Evolutionary conservation across 2,797 vertebrate genomes (phyloP), one percentile per base, ranked within the genome.

Genomic region (Sitta carolinensis): DNA sequence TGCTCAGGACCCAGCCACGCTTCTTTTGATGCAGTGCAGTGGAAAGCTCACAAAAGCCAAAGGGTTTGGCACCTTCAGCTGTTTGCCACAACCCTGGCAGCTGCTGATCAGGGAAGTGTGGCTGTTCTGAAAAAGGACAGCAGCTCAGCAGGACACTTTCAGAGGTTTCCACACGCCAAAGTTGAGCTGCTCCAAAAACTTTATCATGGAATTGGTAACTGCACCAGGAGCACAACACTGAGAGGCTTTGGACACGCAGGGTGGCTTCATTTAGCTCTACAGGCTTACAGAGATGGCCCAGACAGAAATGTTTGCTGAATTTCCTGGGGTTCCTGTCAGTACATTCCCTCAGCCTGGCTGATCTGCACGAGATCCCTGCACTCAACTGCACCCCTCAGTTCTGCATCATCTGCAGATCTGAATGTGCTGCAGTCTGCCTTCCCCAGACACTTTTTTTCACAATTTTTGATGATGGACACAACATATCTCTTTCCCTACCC

Each of bases 1-100:
- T 9, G 36, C 0, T 32, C 23, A 6, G 9, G 43, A 18, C 30
- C 40, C 48, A 77, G 40, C 19, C 29, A 61, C 0, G 0, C n/a
- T 40, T 13, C 73, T 40, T 21, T 9, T 21, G 40, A 52, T 47
- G 48, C 54, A 75, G 58, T 1, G 42, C 52, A 77, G 10, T 16
- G 70, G 48, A 80, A 80, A 80, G 43, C 30, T 89, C n/a, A 42
- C 34, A 58, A 52, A 79, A 82, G 12, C 32, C 11, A n/a, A 72
- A 62, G 63, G 18, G 18, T 66, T 83, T 80, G 69, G 76, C 12
- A 55, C 30, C 27, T 67, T 83, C 30, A 83, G 61, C 34, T 50
- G 26, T 36, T 34, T 45, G 57, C 20, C 14, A 36, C 29, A 51
- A 21, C 57, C 36, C 16, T 58, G 27, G 10, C n/a, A 83, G 36